Base-by-base conservation (phyloP, 2,797 vertebrate genomes). In the Pteronotus mesoamericanus region DNA sequence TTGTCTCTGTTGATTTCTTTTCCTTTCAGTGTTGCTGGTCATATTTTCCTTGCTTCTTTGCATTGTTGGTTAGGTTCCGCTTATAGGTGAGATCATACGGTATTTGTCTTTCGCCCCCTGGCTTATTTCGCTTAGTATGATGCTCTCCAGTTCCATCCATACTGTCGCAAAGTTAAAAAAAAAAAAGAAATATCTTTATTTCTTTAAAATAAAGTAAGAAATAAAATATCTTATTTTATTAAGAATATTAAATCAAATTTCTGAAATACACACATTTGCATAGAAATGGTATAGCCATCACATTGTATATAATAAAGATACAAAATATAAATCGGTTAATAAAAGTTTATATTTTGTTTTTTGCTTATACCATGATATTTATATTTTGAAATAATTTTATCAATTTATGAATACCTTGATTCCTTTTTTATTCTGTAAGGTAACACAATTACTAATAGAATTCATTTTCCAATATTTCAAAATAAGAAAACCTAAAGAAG, bases 301-400 rank as follows among this genome's bases (percentile, higher is more conserved):
- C 74, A 96, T 96, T 86, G 51, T 61, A 95, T 57, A 83, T 95
- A 97, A 98, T 94, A 82, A 86, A 89, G n/a, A 97, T 92, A 96
- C 89, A 96, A 97, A 92, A 71, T 91, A 26, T 96, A 21, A 96
- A 92, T 95, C 87, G 95, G 85, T 96, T 96, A 91, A 87, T 84
- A 96, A 75, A 96, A 94, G 59, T 69, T 95, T 29, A 87, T 97
- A 96, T 93, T 94, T 96, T 97, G 69, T 97, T 97, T 97, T 95
- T 96, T 86, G 77, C 83, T 80, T 15, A 90, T 88, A 64, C 88
- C 21, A 14, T 86, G 10, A 22, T 66, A 64, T n/a, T 64, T 86
- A 22, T 59, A 85, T 21, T 74, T 82, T 68, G 48, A 87, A 64
- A 71, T 87, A 88, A 89, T 75, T 88, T 85, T 91, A n/a, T 48